Evolutionary conservation across 2,888 invertebrate genomes (phyloP), one percentile per base, ranked within the genome.

Genomic region (Xylota sylvarum): DNA sequence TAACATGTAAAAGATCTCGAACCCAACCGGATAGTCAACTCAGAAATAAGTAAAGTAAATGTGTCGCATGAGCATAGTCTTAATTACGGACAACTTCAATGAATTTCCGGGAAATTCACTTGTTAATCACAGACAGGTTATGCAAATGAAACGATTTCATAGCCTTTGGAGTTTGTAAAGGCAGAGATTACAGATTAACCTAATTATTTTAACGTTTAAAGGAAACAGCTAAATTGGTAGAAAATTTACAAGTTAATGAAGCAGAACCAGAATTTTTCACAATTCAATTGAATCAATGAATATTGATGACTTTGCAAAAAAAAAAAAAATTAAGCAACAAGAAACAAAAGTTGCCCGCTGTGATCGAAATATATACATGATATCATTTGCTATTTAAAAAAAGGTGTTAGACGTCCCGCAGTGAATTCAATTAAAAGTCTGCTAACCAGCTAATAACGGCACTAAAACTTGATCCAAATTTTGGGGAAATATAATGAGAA

Each of bases 61-160:
- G 32, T 65, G 19, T 46, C 35, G 35, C 48, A 19, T 17, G 35
- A 65, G 35, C 35, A 17, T 7, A 46, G 14, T 9, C 7, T 10
- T 9, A n/a, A 5, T 4, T 17, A 30, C 46, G 5, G 4, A 30
- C 27, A 32, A 14, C 32, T 50, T 12, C 32, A n/a, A 35, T 35
- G 50, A 50, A 19, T 7, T 23, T 32, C 35, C 19, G 52, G 67
- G 35, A 67, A 35, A 52, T 10, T n/a, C 14, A 23, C 37, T 48
- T 12, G 30, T 30, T 48, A 65, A 67, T 37, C 37, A 23, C n/a
- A n/a, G 37, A 67, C 67, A 9, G 52, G 67, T 67, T 67, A 67
- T 52, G 19, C 37, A 37, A 67, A 37, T 67, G n/a, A 32, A 30
- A 32, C 64, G 4, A 5, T 27, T 27, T 43, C 4, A 27, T 40